Evolutionary conservation across 2,113 vertebrate species (phyloP).

Genomic region (Zosterops hypoxanthus): DNA sequence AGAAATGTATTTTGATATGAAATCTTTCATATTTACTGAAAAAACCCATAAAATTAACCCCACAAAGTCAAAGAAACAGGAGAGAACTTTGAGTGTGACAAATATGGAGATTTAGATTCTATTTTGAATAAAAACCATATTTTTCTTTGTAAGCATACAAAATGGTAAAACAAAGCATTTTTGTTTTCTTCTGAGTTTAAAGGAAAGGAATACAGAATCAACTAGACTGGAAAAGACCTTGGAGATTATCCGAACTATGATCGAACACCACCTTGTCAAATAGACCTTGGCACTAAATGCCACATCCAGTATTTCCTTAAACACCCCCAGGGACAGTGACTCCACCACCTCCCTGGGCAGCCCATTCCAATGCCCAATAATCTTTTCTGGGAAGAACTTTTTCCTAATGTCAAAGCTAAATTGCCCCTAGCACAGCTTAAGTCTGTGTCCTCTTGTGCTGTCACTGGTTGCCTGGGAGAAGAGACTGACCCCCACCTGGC

Average conservation of each 20-base stretch:
- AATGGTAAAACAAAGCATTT: background rate
- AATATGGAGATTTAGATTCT: background rate
- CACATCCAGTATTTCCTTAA: background rate
- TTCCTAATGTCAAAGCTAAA: fast-evolving
- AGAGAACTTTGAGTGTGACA: background rate
- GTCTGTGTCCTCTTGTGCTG: background rate
- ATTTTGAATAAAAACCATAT: background rate
- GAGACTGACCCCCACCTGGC: background rate
- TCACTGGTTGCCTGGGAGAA: background rate
- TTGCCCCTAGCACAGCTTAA: background rate
- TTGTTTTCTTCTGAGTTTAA: background rate
- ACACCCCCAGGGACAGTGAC: background rate
- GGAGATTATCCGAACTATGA: background rate
- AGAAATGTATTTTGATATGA: background rate
- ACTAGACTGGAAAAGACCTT: background rate
- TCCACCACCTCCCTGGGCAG: background rate
- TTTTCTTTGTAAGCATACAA: background rate
- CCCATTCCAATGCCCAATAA: background rate
- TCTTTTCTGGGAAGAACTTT: background rate
- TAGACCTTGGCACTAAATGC: background rate
- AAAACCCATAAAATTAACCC: background rate
- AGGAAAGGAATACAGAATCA: background rate
- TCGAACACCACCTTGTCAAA: fast-evolving
- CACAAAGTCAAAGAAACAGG: background rate
- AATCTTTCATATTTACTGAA: background rate